A percentile compares a stretch with the other conserved stretches of the same genome.
phyloP scores from a whole-genome alignment of 2,888 invertebrate genomes.

The Dorcus hopei region DNA sequence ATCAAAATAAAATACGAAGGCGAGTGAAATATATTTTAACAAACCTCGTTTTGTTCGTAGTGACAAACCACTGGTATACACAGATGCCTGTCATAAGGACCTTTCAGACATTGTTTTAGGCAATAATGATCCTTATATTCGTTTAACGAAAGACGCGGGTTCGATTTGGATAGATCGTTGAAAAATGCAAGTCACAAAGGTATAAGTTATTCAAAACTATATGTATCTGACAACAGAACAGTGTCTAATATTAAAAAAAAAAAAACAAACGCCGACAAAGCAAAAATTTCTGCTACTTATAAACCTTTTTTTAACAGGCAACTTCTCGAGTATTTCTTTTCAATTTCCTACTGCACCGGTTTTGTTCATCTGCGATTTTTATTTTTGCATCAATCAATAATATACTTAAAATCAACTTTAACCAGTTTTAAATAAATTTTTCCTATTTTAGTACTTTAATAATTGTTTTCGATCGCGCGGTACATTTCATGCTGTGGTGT shows the following conservation, averaged over 20 bases:
- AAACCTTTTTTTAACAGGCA: not conserved
- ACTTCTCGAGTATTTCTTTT: not conserved
- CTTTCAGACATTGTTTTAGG: slow-evolving; percentile 24
- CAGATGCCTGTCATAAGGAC: slow-evolving; percentile 18
- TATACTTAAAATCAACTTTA: too few species aligned
- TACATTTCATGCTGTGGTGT: too few species aligned
- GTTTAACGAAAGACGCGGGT: slow-evolving; percentile 10
- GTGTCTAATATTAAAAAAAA: slow-evolving; percentile 3
- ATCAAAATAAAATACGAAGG: not conserved
- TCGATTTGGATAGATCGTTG: slow-evolving; percentile 3
- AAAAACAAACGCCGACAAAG: slow-evolving; percentile 10
- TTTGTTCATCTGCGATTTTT: too few species aligned
- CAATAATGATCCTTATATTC: slow-evolving; percentile 15
- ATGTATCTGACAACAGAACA: slow-evolving; percentile 11
- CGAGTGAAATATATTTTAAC: slow-evolving; percentile 11
- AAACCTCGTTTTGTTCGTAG: slow-evolving; percentile 10
- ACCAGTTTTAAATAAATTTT: too few species aligned
- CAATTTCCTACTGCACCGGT: too few species aligned
- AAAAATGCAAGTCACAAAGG: slow-evolving; percentile 13
- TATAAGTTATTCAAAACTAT: slow-evolving; percentile 6
- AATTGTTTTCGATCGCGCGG: too few species aligned
- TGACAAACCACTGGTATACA: slow-evolving; percentile 9
- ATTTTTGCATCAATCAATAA: too few species aligned
- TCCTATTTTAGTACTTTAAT: too few species aligned
- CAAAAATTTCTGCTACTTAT: slow-evolving; percentile 10